phyloP scores from a whole-genome alignment of 2,797 vertebrate genomes.

The Psittacula echo region DNA sequence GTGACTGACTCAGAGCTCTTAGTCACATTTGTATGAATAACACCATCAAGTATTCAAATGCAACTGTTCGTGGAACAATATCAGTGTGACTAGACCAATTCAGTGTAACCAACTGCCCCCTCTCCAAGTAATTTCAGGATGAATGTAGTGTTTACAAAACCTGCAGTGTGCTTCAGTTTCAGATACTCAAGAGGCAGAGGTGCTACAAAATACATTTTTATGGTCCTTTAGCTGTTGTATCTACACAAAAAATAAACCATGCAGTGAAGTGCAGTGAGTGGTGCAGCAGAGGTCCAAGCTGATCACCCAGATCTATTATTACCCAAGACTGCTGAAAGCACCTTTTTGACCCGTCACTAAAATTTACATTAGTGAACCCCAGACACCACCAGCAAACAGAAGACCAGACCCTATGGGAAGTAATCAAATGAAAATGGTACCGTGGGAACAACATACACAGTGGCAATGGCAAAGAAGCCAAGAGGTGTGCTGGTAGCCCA shows the following conservation, averaged over 20 bases:
- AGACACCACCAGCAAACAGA: neutral
- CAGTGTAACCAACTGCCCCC: neutral
- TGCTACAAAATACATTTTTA: neutral
- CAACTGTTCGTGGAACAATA: neutral
- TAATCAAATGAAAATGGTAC: neutral
- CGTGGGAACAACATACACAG: fast-evolving
- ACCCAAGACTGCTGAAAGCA: neutral
- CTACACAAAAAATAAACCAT: neutral
- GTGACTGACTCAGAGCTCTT: neutral
- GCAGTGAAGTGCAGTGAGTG: neutral
- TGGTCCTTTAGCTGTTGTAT: neutral
- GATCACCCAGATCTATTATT: neutral
- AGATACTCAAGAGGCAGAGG: neutral
- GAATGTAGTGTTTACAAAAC: neutral
- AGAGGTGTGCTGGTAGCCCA: neutral
- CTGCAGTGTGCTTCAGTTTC: neutral
- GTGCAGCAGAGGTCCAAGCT: neutral
- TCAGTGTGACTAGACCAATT: neutral
- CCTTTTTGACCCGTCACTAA: neutral
- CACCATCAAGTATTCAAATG: neutral
- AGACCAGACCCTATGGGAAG: neutral
- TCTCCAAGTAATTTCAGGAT: neutral
- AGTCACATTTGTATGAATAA: neutral
- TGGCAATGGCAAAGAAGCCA: fast-evolving
- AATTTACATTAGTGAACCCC: neutral